Evolutionary conservation across 2,113 vertebrate species (phyloP).

Genomic region (Esox niger): DNA sequence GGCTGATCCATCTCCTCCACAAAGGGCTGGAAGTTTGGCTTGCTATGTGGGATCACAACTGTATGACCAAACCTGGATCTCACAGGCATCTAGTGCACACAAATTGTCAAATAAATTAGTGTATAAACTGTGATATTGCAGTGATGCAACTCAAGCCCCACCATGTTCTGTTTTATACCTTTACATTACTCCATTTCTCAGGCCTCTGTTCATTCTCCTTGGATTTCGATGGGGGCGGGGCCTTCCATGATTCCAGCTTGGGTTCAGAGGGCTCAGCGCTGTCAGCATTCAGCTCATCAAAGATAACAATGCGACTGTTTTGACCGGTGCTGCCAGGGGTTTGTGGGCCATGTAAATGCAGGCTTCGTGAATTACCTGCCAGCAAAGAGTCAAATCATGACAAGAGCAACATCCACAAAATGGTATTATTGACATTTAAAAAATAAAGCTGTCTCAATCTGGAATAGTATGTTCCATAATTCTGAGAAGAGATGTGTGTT

Average conservation of each 20-base stretch:
- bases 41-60: constrained; percentile 54
- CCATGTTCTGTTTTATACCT: constrained; percentile 2
- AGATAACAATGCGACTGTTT: constrained; percentile 74
- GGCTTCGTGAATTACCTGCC: constrained; percentile 68
- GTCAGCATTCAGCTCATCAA: constrained; percentile 81
- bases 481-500: background rate
- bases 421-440: too few species aligned
- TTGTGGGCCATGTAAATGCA: constrained; percentile 60
- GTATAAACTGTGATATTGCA: too few species aligned
- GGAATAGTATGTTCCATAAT: background rate
- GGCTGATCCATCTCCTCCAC: constrained; percentile 86
- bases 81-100: constrained; percentile 56
- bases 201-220: constrained; percentile 88
- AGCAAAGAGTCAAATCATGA: constrained; percentile 1
- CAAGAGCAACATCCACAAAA: background rate
- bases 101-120: background rate
- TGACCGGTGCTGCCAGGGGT: constrained; percentile 54
- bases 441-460: too few species aligned
- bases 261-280: constrained; percentile 58
- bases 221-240: constrained; percentile 75
- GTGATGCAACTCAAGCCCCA: too few species aligned
- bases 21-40: constrained; percentile 85
- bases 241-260: constrained; percentile 74
- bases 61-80: constrained; percentile 62
- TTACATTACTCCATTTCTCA: constrained; percentile 51